Conservation (phyloP, 1,140 invertebrate species). For the Tribolium madens region DNA sequence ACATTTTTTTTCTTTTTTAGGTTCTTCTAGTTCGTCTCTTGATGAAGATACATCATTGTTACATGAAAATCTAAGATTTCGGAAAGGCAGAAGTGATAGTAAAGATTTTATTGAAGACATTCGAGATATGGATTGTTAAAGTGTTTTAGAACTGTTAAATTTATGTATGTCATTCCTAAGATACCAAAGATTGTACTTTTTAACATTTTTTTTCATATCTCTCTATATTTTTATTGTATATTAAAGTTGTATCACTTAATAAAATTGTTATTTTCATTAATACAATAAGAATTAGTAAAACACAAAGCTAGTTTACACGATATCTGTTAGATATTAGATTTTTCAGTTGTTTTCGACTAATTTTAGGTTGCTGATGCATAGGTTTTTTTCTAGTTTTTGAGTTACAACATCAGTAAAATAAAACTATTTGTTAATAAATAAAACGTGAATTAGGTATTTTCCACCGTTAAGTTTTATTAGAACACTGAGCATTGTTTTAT, state of each 20-base stretch:
- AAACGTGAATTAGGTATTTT: no score
- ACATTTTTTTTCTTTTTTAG: conserved; percentile 12
- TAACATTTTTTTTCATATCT: not conserved
- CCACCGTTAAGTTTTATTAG: no score
- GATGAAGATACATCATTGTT: conserved; percentile 32
- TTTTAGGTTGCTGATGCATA: no score
- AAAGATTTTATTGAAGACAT: conserved; percentile 38
- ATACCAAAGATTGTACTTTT: conserved; percentile 39
- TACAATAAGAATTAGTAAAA: no score
- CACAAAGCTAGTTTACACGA: no score
- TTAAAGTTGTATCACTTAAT: not conserved
- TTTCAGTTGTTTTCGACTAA: no score
- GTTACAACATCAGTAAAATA: no score
- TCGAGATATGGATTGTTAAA: conserved; percentile 14
- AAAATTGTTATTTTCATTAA: not conserved
- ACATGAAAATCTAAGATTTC: conserved; percentile 21
- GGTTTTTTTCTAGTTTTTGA: no score
- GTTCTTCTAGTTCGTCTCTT: conserved; percentile 25
- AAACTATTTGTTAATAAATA: no score
- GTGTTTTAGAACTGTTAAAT: not conserved
- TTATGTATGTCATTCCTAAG: not conserved
- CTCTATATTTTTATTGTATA: conserved; percentile 7
- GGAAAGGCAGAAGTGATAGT: not conserved
- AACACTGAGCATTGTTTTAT: no score
- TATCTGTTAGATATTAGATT: no score